phyloP scores from a whole-genome alignment of 2,797 vertebrate genomes.

The Pangasius mekongensis region DNA sequence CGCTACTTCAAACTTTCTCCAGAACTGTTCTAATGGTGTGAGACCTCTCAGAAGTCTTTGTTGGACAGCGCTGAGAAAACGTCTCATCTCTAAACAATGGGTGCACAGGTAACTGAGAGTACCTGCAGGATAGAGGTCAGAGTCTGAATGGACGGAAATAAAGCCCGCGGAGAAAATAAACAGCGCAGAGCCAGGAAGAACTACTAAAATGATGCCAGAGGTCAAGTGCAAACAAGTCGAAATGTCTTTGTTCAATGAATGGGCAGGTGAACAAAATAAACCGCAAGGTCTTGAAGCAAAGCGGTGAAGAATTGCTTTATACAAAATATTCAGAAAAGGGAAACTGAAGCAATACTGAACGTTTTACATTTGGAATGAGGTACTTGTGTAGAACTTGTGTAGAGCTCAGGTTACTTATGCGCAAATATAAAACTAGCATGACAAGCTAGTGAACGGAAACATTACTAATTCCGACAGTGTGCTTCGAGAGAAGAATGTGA shows the following conservation, averaged over 20 bases:
- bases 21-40: background rate
- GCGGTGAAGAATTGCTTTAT: background rate
- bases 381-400: too few relatives aligned
- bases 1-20: conserved; percentile 20
- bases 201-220: background rate
- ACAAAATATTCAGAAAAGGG: too few relatives aligned
- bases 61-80: background rate
- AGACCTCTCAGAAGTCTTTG: background rate
- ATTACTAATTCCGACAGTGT: background rate
- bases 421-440: background rate
- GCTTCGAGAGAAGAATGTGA: background rate
- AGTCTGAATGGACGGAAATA: conserved; percentile 28
- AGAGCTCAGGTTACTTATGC: background rate
- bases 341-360: too few relatives aligned
- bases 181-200: conserved; percentile 19
- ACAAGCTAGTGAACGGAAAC: background rate
- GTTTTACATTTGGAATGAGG: background rate
- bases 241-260: background rate
- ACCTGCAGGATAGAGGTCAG: conserved; percentile 15
- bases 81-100: conserved; percentile 23
- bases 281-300: background rate
- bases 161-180: conserved; percentile 18
- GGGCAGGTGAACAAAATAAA: conserved; percentile 6
- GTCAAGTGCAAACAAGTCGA: background rate
- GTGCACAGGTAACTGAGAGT: conserved; percentile 24